Conservation (phyloP, 2,113 vertebrate species). For the Atrichornis clamosus region DNA sequence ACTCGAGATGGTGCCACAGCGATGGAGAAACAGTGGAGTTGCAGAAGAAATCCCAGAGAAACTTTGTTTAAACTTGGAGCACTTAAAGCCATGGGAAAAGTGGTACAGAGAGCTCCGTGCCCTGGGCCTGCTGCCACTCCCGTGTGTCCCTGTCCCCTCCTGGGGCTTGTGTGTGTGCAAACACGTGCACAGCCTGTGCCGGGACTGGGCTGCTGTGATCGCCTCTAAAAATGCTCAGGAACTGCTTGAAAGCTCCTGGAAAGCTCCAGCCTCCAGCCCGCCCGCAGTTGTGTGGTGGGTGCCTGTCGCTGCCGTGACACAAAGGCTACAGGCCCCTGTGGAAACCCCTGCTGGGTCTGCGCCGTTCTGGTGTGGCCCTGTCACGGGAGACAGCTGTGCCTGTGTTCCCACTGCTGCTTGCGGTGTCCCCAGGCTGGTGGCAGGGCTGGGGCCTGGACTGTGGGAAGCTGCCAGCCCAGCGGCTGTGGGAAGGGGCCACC, state of each 20-base stretch:
- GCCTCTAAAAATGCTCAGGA: neutral
- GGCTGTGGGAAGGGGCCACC: neutral
- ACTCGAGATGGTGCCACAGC: neutral
- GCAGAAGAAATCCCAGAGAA: neutral
- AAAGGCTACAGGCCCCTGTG: neutral
- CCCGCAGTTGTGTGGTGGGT: rapidly evolving
- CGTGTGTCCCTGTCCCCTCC: rapidly evolving
- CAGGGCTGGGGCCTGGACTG: neutral
- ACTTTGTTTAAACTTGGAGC: neutral
- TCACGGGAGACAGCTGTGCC: neutral
- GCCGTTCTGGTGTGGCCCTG: neutral
- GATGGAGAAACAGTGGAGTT: neutral
- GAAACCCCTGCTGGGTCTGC: too few relatives aligned
- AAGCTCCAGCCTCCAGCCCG: neutral
- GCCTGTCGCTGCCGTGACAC: neutral
- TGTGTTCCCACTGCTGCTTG: neutral
- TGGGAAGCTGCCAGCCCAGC: rapidly evolving
- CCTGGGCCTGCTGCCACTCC: neutral
- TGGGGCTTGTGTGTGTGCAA: rapidly evolving
- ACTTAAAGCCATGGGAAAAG: neutral
- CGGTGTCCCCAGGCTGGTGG: neutral
- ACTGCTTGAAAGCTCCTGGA: neutral
- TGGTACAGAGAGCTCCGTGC: neutral
- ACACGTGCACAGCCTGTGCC: rapidly evolving
- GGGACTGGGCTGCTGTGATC: neutral